These are phyloP conservation scores for Acrocyrtus sp. DNA, from an alignment of 2,888 invertebrate species.

Conservation along the genomic window DNA sequence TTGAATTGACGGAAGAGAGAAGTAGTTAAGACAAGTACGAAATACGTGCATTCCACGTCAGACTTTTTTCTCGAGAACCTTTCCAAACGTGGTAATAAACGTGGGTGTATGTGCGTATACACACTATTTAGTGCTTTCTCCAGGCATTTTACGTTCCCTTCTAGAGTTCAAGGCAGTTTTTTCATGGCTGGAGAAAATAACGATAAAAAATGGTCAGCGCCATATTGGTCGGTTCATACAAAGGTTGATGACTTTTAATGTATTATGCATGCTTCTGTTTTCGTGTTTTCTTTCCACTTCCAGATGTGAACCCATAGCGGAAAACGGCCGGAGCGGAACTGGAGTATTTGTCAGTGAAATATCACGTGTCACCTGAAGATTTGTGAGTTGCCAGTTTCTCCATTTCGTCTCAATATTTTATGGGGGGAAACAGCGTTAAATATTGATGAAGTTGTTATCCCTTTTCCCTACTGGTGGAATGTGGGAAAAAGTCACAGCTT, in stretches of 20 bases:
- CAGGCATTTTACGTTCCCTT: background rate
- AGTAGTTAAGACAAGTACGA: background rate
- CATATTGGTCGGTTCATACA: background rate
- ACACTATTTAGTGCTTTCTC: background rate
- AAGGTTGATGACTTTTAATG: background rate
- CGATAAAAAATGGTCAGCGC: background rate
- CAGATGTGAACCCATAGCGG: background rate
- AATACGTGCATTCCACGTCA: background rate
- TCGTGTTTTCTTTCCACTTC: background rate
- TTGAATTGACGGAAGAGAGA: background rate
- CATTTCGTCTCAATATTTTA: background rate
- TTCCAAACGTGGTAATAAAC: background rate
- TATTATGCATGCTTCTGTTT: background rate
- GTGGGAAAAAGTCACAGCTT: no score
- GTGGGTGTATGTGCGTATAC: background rate
- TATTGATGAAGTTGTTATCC: conserved; percentile 6
- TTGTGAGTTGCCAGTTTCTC: conserved; percentile 5
- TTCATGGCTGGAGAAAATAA: background rate
- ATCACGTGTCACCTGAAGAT: conserved; percentile 8
- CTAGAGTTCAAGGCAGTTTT: background rate
- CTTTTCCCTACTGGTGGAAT: no score
- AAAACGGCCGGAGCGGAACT: background rate
- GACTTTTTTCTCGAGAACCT: background rate
- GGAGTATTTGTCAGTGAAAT: background rate
- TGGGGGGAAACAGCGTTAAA: background rate